Conservation (phyloP, 2,797 vertebrate genomes). For the Coregonus ussuriensis region DNA sequence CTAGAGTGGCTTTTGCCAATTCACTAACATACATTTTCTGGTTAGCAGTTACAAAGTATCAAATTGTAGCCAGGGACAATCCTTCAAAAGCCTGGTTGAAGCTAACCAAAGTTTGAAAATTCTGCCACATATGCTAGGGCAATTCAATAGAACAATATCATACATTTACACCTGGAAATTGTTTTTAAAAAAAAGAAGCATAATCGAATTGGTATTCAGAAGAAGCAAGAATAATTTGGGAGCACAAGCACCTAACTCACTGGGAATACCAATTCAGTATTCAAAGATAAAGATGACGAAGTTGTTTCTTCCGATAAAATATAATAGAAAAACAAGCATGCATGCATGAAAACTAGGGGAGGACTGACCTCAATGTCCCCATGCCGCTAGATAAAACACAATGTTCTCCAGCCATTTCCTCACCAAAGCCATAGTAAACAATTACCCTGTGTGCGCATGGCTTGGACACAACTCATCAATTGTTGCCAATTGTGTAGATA, state of each 20-base stretch:
- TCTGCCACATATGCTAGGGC: too few species aligned
- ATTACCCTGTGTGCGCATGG: constrained; percentile 14
- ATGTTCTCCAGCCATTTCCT: constrained; percentile 23
- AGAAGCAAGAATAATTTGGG: not conserved
- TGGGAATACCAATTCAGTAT: not conserved
- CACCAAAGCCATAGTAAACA: constrained; percentile 6
- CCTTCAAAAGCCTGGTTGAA: not conserved
- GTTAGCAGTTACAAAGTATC: not conserved
- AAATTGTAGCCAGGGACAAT: not conserved
- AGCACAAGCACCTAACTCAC: not conserved
- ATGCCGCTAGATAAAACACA: constrained; percentile 9
- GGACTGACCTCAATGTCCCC: not conserved
- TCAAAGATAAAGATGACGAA: not conserved
- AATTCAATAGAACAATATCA: too few species aligned
- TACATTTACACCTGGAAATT: too few species aligned
- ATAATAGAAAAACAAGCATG: not conserved
- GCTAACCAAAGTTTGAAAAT: too few species aligned
- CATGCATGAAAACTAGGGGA: not conserved
- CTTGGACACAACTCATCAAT: constrained; percentile 25
- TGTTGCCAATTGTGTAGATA: constrained; percentile 38
- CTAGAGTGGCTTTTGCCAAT: not conserved
- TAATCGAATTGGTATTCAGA: too few species aligned
- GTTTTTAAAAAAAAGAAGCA: too few species aligned
- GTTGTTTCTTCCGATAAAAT: not conserved
- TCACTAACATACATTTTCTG: not conserved